Conservation (phyloP, 2,888 invertebrate genomes). For the Drosophila neonasuta region DNA sequence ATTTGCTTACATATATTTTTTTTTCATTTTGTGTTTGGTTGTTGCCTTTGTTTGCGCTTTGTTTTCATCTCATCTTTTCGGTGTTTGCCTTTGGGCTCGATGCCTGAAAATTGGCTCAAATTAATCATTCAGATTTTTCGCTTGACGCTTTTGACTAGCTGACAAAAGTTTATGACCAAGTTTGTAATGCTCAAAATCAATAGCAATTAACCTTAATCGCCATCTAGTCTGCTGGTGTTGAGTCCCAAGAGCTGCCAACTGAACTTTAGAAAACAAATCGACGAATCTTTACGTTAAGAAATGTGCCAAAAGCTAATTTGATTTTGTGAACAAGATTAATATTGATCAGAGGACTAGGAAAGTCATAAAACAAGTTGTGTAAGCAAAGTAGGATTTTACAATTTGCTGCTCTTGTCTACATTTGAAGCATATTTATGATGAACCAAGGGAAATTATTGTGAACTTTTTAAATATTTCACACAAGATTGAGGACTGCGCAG, state of each 20-base stretch:
- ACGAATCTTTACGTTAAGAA: neutral
- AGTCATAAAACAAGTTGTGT: neutral
- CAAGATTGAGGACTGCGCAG: constrained; percentile 1
- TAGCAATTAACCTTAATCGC: constrained; percentile 74
- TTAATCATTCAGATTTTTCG: constrained; percentile 66
- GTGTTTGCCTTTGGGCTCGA: constrained; percentile 34
- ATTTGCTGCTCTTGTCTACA: neutral
- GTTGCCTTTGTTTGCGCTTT: constrained; percentile 9
- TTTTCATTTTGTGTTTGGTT: neutral
- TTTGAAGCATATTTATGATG: constrained; percentile 13
- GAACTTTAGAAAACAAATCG: too few relatives aligned
- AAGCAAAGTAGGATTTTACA: neutral
- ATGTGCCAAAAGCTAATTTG: neutral
- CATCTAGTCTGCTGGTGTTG: constrained; percentile 33
- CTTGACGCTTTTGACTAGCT: constrained; percentile 57
- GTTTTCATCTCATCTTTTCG: constrained; percentile 25
- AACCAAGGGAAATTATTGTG: constrained; percentile 10
- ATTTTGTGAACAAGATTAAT: neutral
- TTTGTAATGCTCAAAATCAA: constrained; percentile 60
- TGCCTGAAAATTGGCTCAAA: constrained; percentile 57
- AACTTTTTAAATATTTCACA: constrained; percentile 17
- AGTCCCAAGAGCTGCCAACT: constrained; percentile 41
- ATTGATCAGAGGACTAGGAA: neutral
- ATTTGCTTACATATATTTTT: constrained; percentile 30
- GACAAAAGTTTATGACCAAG: constrained; percentile 49